Conservation (phyloP, 2,797 vertebrate species). For the Sebastes nivosus region DNA sequence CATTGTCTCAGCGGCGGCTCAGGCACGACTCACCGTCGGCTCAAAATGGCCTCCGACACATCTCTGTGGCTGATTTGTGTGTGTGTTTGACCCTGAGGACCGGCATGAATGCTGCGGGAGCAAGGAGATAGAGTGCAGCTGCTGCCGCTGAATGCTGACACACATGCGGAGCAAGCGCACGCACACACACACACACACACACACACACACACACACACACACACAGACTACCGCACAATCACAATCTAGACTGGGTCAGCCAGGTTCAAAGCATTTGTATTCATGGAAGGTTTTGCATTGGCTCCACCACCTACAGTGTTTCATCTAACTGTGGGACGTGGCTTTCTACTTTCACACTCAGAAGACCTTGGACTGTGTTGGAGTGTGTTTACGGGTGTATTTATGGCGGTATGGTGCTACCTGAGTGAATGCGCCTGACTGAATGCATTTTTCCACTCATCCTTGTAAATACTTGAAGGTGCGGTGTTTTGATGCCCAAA, state of each 20-base stretch:
- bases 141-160: slow-evolving; percentile 70
- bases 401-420: slow-evolving; percentile 52
- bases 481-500: slow-evolving; percentile 43
- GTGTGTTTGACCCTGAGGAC: slow-evolving; percentile 76
- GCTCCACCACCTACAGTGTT: slow-evolving; percentile 80
- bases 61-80: slow-evolving; percentile 76
- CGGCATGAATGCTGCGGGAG: slow-evolving; percentile 65
- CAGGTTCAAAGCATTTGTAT: slow-evolving; percentile 82
- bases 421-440: slow-evolving; percentile 53
- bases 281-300: slow-evolving; percentile 80
- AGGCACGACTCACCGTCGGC: slow-evolving; percentile 71
- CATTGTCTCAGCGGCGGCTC: slow-evolving; percentile 73
- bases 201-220: not conserved
- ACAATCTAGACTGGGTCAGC: slow-evolving; percentile 78
- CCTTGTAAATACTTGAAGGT: slow-evolving; percentile 44
- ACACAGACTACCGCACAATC: slow-evolving; percentile 64
- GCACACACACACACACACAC: slow-evolving; percentile 23
- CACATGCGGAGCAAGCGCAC: slow-evolving; percentile 53
- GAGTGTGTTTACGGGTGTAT: slow-evolving; percentile 68
- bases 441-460: slow-evolving; percentile 54
- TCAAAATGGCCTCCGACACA: slow-evolving; percentile 78
- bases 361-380: slow-evolving; percentile 70
- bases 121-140: slow-evolving; percentile 74
- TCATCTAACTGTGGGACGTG: slow-evolving; percentile 74
- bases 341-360: slow-evolving; percentile 70